phyloP scores from a whole-genome alignment of 2,888 invertebrate species.

The Pollenia labialis region DNA sequence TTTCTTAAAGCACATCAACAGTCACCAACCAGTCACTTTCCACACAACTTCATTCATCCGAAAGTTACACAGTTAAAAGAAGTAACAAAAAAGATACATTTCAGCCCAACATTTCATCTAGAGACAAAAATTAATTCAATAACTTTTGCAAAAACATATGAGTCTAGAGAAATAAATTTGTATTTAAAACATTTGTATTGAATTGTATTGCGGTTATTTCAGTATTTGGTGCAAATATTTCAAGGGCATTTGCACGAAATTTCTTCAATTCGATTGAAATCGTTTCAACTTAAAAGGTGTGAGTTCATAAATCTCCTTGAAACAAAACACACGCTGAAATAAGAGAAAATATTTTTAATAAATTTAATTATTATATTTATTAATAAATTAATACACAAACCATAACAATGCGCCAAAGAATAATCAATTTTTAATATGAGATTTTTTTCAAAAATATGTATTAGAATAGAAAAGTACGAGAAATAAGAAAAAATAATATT shows the following conservation, averaged over 20 bases:
- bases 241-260: slow-evolving; percentile 50
- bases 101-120: neutral
- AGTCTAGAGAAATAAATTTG: neutral
- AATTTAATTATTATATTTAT: slow-evolving; percentile 44
- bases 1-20: neutral
- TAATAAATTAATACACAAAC: slow-evolving; percentile 49
- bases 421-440: slow-evolving; percentile 33
- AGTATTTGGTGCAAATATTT: slow-evolving; percentile 36
- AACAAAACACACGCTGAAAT: neutral
- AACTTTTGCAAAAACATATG: neutral
- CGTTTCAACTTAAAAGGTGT: neutral
- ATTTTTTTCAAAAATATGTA: slow-evolving; percentile 17
- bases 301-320: slow-evolving; percentile 13
- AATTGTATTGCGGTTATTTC: slow-evolving; percentile 5
- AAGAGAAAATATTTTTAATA: neutral
- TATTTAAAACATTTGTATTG: slow-evolving; percentile 17
- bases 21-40: neutral
- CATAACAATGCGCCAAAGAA: slow-evolving; percentile 35
- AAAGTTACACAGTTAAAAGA: neutral
- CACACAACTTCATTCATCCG: slow-evolving; percentile 11
- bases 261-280: neutral
- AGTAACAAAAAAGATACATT: neutral
- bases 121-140: too few species aligned
- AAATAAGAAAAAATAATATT: neutral
- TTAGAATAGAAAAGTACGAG: neutral